Base-by-base conservation (phyloP, 2,797 vertebrate species). In the Decapterus maruadsi region DNA sequence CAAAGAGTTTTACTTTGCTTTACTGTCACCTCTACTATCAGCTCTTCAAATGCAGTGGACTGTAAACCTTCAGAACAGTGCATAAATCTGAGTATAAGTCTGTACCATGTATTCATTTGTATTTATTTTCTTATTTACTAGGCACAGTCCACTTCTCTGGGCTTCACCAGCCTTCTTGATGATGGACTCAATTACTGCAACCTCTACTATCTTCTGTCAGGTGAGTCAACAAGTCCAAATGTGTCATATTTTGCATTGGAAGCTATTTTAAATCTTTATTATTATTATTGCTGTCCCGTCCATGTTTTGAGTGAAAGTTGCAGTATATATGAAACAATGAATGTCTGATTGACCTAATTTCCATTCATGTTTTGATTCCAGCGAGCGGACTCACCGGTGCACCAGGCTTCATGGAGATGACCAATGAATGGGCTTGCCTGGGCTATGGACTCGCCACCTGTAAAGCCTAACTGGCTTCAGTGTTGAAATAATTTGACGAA, bases 151-250 rank as follows among this genome's bases (percentile, higher is more conserved):
- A 20, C 10, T 4, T 89, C 87, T 77, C 26, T 73, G 17, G 83
- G 63, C 13, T 88, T 87, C 78, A 76, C 69, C 73, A 85, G 61
- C 29, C 69, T 83, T 51, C 55, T 89, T 19, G 88, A 89, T 29
- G 8, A 62, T 0, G 83, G 79, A 19, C 45, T 77, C 34, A 90
- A 86, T 38, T 91, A 91, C 83, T 90, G 90, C 80, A 90, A 90
- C 83, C 72, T 89, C 46, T 75, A 80, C 75, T 67, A 80, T 62
- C 70, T 90, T 38, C 55, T 90, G 43, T 45, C 66, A 81, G 87
- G 90, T 92, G 42, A 84, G 63, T 26, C 7, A 26, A 78, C 20
- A 40, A 42, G 31, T 13, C 34, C 13, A 1, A 8, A 26, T 46
- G 20, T 29, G 29, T 19, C 2, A n/a, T 43, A 4, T 43, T 43